These are phyloP conservation scores for Cavia porcellus DNA, from an alignment of 2,113 vertebrate genomes.

Conservation along the genomic window DNA sequence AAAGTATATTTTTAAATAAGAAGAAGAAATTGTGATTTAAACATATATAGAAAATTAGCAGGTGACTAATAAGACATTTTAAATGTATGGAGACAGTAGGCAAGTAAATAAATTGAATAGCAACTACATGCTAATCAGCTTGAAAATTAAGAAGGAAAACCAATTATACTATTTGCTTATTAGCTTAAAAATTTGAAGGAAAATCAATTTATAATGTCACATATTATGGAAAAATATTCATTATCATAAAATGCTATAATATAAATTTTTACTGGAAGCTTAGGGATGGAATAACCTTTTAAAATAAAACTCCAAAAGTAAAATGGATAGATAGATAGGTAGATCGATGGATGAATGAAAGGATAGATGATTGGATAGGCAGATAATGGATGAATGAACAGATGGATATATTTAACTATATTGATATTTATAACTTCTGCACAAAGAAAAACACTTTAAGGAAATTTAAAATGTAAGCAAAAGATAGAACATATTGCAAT, in stretches of 20 bases:
- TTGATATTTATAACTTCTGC: not conserved
- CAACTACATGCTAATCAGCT: not conserved
- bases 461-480: not conserved
- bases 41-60: not conserved
- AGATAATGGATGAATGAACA: not conserved
- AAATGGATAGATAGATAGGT: not conserved
- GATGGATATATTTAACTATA: not conserved
- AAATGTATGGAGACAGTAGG: not conserved
- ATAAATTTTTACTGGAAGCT: not conserved
- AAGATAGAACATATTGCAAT: not conserved
- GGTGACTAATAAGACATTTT: not conserved
- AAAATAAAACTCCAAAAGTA: not conserved
- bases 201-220: not conserved
- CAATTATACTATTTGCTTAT: not conserved
- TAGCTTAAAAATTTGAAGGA: not conserved
- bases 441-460: not conserved
- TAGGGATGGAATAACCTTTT: not conserved
- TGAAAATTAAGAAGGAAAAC: not conserved
- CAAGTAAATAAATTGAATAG: not conserved
- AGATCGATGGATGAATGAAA: not conserved
- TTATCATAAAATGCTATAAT: not conserved
- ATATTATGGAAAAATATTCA: not conserved
- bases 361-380: not conserved
- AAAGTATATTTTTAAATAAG: not conserved
- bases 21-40: not conserved